These are phyloP conservation scores for Mesorhabditis belari DNA, from an alignment of 2,888 invertebrate species.

Conservation along the genomic window DNA sequence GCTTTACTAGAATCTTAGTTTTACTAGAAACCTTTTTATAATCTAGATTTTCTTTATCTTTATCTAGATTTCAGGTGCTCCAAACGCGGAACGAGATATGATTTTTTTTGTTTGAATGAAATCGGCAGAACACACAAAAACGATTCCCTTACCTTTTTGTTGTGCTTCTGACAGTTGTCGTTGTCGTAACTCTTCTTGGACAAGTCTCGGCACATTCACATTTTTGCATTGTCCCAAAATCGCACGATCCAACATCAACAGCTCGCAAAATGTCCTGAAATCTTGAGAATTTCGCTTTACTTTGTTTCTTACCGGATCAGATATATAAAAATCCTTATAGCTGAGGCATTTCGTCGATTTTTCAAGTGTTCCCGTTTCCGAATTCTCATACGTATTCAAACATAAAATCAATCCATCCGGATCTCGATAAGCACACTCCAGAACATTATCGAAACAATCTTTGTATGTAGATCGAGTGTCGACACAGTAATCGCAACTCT, in stretches of 20 bases:
- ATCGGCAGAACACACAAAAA: neutral
- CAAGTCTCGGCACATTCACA: conserved; percentile 27
- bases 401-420: conserved; percentile 30
- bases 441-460: conserved; percentile 35
- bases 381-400: conserved; percentile 25
- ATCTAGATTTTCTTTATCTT: too few species aligned
- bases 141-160: neutral
- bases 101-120: neutral
- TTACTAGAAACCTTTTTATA: neutral
- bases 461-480: conserved; percentile 29
- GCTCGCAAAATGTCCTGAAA: conserved; percentile 6
- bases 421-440: conserved; percentile 37
- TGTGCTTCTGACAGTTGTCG: neutral
- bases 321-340: conserved; percentile 25
- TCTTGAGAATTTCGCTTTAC: conserved; percentile 2
- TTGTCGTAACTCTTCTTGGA: conserved; percentile 11
- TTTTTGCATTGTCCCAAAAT: conserved; percentile 16
- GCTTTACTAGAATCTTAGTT: neutral
- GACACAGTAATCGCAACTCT: conserved; percentile 33
- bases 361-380: conserved; percentile 8
- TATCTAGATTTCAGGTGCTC: neutral
- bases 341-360: neutral
- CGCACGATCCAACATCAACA: conserved; percentile 18
- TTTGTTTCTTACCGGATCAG: conserved; percentile 13
- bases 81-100: neutral